Evolutionary conservation across 2,797 vertebrate species (phyloP), one percentile per base, ranked within the genome.

Genomic region (Capromys pilorides): DNA sequence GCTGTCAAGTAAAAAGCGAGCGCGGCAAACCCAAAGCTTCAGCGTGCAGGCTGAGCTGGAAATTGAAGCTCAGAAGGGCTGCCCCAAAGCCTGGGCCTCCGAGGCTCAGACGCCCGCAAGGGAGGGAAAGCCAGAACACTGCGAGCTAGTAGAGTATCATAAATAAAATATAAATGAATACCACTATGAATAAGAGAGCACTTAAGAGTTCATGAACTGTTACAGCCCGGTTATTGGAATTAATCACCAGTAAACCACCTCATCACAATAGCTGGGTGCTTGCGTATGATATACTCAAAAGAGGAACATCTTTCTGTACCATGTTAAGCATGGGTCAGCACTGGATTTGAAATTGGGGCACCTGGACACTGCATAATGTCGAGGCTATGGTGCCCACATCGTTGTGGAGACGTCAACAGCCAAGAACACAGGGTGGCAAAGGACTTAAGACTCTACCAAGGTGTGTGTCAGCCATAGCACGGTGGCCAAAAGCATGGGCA

Each of bases 171-270:
- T 61, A 24, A 61, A 61, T 24, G 9, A 61, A 61, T 26, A 24
- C n/a, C 41, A 91, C 31, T 66, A 89, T 81, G 80, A 90, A 39
- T 93, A 93, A 77, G 84, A 6, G n/a, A 92, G 66, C 81, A 88
- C 71, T 87, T 93, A 96, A 92, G 57, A 80, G 39, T 81, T 95
- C 71, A 84, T 91, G 41, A 88, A 39, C 57, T 88, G 94, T 94
- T 92, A 90, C 6, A 88, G n/a, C 79, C 90, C 0, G 69, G 51
- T 93, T 90, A 95, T 18, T 93, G 67, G 61, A 93, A 94, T 81
- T 73, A 92, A 96, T 89, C 57, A 69, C 66, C n/a, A 93, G 77
- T 61, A 91, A 96, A 64, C 77, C 54, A 93, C 66, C 22, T 93
- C 18, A 59, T 91, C 78, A 93, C 11, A 39, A 4, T 41, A 41